These are phyloP conservation scores for Drosophila monieri DNA, from an alignment of 2,888 invertebrate genomes.

Conservation along the genomic window DNA sequence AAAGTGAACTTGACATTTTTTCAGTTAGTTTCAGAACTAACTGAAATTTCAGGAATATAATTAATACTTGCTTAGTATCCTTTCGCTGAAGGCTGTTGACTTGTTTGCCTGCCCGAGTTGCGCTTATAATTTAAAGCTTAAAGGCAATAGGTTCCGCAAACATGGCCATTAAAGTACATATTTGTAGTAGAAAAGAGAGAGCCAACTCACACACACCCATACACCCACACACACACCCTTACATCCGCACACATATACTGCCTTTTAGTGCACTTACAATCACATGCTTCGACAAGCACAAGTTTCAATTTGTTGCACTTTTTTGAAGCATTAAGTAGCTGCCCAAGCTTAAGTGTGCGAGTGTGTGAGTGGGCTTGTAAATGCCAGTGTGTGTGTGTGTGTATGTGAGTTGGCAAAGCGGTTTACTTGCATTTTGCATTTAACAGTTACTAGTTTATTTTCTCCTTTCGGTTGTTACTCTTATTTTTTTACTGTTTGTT, in stretches of 20 bases:
- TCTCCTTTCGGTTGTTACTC: conserved; percentile 42
- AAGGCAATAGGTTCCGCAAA: conserved; percentile 66
- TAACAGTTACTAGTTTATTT: conserved; percentile 59
- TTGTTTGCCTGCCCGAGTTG: conserved; percentile 33
- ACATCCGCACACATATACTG: conserved; percentile 17
- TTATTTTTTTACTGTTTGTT: conserved; percentile 36
- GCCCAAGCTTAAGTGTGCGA: conserved; percentile 57
- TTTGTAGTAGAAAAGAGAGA: conserved; percentile 40
- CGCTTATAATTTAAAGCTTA: conserved; percentile 52
- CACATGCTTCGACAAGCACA: conserved; percentile 81
- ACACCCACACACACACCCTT: conserved; percentile 16
- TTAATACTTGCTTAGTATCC: conserved; percentile 17
- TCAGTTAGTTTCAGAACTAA: background rate
- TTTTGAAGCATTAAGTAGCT: conserved; percentile 78
- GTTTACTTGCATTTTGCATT: conserved; percentile 70
- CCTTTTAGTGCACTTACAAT: conserved; percentile 64
- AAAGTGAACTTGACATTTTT: background rate
- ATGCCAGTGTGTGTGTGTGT: conserved; percentile 23
- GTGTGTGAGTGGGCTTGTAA: conserved; percentile 31
- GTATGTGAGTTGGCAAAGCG: conserved; percentile 62
- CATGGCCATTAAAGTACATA: conserved; percentile 57
- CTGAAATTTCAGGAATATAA: background rate
- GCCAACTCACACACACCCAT: conserved; percentile 27
- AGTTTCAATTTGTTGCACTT: conserved; percentile 83
- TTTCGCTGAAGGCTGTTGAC: conserved; percentile 31